These are phyloP conservation scores for Sesia apiformis DNA, from an alignment of 2,888 invertebrate species.

Conservation along the genomic window DNA sequence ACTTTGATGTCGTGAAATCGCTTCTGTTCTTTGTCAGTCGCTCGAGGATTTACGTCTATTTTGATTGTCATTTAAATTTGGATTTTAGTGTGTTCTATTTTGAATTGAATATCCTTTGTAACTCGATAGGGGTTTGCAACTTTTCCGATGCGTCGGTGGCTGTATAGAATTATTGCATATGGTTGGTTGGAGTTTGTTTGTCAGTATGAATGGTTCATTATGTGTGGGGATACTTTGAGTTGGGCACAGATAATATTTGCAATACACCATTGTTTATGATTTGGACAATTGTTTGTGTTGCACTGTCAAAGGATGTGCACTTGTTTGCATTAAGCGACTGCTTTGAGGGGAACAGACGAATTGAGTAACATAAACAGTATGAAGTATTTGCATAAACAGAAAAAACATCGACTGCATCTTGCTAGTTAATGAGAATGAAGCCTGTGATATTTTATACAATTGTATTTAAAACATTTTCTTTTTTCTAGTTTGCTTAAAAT, in stretches of 20 bases:
- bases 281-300: slow-evolving; percentile 70
- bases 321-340: slow-evolving; percentile 52
- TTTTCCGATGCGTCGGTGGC: slow-evolving; percentile 29
- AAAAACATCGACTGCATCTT: background rate
- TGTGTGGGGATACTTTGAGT: slow-evolving; percentile 63
- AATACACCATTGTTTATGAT: slow-evolving; percentile 72
- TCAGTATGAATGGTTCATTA: slow-evolving; percentile 73
- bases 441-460: too few species aligned
- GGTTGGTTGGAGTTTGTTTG: slow-evolving; percentile 73
- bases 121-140: slow-evolving; percentile 45
- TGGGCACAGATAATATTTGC: slow-evolving; percentile 66
- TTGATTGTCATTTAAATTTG: slow-evolving; percentile 54
- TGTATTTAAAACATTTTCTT: too few species aligned
- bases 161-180: slow-evolving; percentile 71
- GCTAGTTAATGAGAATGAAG: background rate
- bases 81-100: slow-evolving; percentile 62
- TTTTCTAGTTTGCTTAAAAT: too few species aligned
- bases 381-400: background rate
- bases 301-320: slow-evolving; percentile 71
- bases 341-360: slow-evolving; percentile 22
- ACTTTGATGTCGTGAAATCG: slow-evolving; percentile 75
- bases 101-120: slow-evolving; percentile 60
- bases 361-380: background rate
- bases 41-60: slow-evolving; percentile 67
- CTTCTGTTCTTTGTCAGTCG: slow-evolving; percentile 69